Evolutionary conservation across 2,797 vertebrate genomes (phyloP).

Genomic region (Mus spretus): DNA sequence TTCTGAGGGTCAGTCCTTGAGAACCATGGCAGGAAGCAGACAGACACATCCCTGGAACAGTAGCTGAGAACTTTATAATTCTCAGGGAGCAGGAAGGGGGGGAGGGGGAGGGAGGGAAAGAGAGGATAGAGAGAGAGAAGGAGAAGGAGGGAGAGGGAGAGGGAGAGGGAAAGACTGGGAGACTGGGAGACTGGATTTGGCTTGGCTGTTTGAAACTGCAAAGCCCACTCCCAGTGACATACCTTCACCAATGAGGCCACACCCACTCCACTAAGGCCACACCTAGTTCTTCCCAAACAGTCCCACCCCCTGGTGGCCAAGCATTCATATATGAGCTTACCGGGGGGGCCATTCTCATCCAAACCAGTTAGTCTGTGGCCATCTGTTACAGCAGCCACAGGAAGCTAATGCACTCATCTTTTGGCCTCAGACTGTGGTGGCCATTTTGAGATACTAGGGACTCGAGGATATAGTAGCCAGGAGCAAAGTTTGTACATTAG

Average conservation of each 20-base stretch:
- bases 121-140: too few relatives aligned
- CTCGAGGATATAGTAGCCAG: neutral
- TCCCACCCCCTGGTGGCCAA: neutral
- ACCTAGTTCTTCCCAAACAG: neutral
- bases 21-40: neutral
- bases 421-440: neutral
- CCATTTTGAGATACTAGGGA: neutral
- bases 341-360: neutral
- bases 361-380: neutral
- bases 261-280: neutral
- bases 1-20: neutral
- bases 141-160: neutral
- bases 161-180: neutral
- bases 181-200: neutral
- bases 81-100: too few relatives aligned
- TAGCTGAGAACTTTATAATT: neutral
- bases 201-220: neutral
- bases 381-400: neutral
- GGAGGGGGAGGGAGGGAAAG: accelerated
- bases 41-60: neutral
- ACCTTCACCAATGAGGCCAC: neutral
- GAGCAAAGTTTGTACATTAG: neutral
- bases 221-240: neutral
- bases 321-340: neutral
- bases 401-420: neutral